A percentile compares a stretch with the other conserved stretches of the same genome.
phyloP scores from a whole-genome alignment of 53 echinoderm and acorn worm species.

The Antedon mediterranea region DNA sequence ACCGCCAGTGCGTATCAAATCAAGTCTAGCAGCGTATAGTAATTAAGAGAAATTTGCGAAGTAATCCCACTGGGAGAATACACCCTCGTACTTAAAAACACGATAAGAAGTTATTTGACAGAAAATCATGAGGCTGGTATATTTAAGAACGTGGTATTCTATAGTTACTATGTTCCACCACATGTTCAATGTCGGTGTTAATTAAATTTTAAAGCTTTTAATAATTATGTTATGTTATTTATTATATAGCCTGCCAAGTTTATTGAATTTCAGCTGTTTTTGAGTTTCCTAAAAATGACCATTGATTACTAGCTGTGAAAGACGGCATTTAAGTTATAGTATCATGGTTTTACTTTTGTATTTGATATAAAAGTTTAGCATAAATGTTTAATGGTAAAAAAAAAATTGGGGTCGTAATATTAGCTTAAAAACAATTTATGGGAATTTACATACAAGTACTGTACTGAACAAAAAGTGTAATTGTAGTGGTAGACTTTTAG shows the following conservation, averaged over 20 bases:
- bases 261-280: not conserved
- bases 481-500: too few relatives aligned
- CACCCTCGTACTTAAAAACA: conserved; percentile 1
- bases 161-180: not conserved
- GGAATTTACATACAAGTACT: too few relatives aligned
- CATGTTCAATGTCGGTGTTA: not conserved
- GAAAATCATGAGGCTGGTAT: not conserved
- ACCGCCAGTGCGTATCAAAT: too few relatives aligned
- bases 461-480: too few relatives aligned
- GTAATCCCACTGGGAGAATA: not conserved
- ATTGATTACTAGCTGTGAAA: not conserved
- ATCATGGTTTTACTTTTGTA: not conserved
- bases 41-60: not conserved
- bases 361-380: not conserved
- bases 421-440: too few relatives aligned
- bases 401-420: too few relatives aligned
- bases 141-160: not conserved
- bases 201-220: not conserved
- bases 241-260: not conserved
- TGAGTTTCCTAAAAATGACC: not conserved
- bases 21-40: not conserved
- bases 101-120: not conserved
- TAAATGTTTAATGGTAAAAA: too few relatives aligned
- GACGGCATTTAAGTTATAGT: not conserved
- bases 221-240: not conserved